Evolutionary conservation across 2,888 invertebrate genomes (phyloP).

Genomic region (Eulithis prunata): DNA sequence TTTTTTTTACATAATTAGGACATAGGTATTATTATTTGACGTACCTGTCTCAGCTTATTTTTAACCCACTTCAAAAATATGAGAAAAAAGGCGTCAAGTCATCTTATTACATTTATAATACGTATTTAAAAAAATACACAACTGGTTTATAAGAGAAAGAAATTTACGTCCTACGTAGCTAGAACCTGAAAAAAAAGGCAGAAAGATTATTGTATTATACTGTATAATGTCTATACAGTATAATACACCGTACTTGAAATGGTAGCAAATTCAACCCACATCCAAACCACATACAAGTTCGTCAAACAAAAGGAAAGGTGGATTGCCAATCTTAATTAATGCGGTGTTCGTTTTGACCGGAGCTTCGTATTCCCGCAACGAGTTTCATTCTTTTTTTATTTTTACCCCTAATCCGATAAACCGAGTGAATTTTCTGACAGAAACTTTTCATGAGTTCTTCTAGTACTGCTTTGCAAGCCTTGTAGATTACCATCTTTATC

Average conservation of each 20-base stretch:
- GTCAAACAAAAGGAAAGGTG: slow-evolving; percentile 19
- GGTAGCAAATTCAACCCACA: slow-evolving; percentile 1
- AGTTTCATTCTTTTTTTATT: slow-evolving; percentile 6
- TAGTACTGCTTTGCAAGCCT: slow-evolving; percentile 2
- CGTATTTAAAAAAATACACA: too few relatives aligned
- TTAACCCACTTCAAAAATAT: too few relatives aligned
- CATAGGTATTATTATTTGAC: too few relatives aligned
- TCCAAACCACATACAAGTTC: slow-evolving; percentile 5
- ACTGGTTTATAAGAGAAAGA: too few relatives aligned
- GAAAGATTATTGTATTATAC: too few relatives aligned
- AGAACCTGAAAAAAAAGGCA: too few relatives aligned
- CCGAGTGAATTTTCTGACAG: slow-evolving; percentile 1
- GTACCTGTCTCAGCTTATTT: too few relatives aligned
- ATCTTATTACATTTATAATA: too few relatives aligned
- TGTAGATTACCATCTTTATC: neutral
- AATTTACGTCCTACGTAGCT: too few relatives aligned
- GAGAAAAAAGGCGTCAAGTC: too few relatives aligned
- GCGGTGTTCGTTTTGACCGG: slow-evolving; percentile 17
- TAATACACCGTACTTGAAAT: neutral
- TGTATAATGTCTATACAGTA: too few relatives aligned
- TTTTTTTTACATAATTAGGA: too few relatives aligned
- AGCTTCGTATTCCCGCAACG: slow-evolving; percentile 11
- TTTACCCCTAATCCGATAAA: slow-evolving; percentile 11
- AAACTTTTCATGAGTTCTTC: slow-evolving; percentile 3
- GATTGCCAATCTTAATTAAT: slow-evolving; percentile 25